Conservation (phyloP, 2,113 vertebrate species). For the Piprites chloris region DNA sequence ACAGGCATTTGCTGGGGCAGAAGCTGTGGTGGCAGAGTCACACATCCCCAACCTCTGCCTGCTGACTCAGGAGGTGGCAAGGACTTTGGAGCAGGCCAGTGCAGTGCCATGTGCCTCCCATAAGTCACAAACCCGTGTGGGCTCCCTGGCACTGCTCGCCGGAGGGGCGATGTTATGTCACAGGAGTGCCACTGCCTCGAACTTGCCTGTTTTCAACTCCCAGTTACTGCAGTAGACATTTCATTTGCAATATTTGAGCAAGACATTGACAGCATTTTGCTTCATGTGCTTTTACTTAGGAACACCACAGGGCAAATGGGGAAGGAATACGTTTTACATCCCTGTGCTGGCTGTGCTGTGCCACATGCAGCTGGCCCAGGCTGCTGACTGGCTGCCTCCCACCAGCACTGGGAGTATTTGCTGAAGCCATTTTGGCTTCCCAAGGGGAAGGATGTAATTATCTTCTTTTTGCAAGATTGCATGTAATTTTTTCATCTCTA, state of each 20-base stretch:
- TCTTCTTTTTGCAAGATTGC: constrained; percentile 3
- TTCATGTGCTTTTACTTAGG: not conserved
- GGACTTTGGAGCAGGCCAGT: not conserved
- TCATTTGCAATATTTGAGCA: not conserved
- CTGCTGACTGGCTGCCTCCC: not conserved
- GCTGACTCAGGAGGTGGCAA: not conserved
- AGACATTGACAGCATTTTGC: fast-evolving
- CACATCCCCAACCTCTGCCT: not conserved
- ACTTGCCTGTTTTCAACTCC: not conserved
- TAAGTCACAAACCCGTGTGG: fast-evolving
- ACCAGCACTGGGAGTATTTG: not conserved
- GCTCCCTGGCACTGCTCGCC: fast-evolving
- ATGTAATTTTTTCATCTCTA: not conserved
- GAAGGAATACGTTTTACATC: not conserved
- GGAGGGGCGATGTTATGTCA: fast-evolving
- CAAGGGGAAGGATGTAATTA: constrained; percentile 4
- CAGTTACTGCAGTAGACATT: not conserved
- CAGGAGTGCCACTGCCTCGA: not conserved
- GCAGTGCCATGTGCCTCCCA: fast-evolving
- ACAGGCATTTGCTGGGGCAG: fast-evolving
- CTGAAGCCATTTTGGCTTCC: not conserved
- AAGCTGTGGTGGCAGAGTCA: not conserved
- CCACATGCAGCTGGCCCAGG: not conserved
- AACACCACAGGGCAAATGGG: not conserved
- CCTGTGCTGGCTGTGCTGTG: not conserved